Percentiles rank a stretch among this genome's conserved stretches.
phyloP scores from a whole-genome alignment of 2,797 vertebrate species.

The Poeciliopsis gracilis region DNA sequence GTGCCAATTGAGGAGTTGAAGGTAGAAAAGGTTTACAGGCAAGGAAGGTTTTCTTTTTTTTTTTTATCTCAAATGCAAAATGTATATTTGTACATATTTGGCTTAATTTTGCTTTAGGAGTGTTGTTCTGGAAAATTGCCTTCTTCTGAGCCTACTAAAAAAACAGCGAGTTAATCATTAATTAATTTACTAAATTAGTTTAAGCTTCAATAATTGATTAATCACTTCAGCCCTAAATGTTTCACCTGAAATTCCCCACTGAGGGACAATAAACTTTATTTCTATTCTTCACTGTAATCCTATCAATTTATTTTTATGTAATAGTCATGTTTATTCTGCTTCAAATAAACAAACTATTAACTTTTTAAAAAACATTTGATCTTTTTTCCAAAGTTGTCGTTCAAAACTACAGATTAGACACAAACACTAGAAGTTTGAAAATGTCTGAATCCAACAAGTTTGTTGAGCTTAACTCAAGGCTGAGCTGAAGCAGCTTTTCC shows the following conservation, averaged over 20 bases:
- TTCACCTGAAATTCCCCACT: neutral
- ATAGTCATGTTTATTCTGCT: neutral
- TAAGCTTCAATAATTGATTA: too few species aligned
- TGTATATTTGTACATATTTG: too few species aligned
- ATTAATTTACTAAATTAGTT: too few species aligned
- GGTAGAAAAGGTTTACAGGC: too few species aligned
- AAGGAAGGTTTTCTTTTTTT: too few species aligned
- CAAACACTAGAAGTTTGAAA: neutral
- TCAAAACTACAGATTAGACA: neutral
- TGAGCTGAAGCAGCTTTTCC: neutral
- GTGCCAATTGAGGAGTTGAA: too few species aligned
- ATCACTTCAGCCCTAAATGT: too few species aligned
- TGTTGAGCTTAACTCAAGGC: neutral
- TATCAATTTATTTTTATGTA: neutral
- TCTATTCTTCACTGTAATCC: neutral
- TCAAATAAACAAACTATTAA: neutral
- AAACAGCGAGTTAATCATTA: too few species aligned
- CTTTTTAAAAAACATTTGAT: neutral
- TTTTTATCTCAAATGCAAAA: too few species aligned
- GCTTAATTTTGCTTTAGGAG: too few species aligned
- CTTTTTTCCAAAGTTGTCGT: neutral
- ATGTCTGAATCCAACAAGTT: neutral
- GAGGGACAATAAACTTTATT: neutral
- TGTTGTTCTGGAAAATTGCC: too few species aligned
- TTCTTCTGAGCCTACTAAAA: too few species aligned